Conservation (phyloP, 2,888 invertebrate species). For the Aethes cnicana region DNA sequence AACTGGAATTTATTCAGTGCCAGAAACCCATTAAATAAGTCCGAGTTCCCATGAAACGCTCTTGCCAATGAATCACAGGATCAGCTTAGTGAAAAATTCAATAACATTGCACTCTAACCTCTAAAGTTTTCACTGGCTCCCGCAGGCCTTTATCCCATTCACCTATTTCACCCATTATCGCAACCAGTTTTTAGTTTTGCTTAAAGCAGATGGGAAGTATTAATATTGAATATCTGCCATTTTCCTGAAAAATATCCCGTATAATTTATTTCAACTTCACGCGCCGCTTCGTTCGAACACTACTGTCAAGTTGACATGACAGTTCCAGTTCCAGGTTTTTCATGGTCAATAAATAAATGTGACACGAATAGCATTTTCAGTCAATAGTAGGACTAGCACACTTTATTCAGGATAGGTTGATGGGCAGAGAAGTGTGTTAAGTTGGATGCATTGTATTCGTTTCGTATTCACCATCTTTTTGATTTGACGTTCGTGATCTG, state of each 20-base stretch:
- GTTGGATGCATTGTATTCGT: conserved; percentile 3
- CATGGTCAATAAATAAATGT: too few relatives aligned
- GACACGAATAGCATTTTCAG: too few relatives aligned
- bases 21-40: too few relatives aligned
- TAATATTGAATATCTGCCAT: neutral
- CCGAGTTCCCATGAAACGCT: too few relatives aligned
- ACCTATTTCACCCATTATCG: conserved; percentile 65
- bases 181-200: neutral
- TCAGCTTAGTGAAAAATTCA: conserved; percentile 1
- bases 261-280: conserved; percentile 1
- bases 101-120: conserved; percentile 56
- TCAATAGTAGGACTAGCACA: too few relatives aligned
- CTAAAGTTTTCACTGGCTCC: conserved; percentile 70
- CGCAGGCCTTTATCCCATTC: conserved; percentile 73
- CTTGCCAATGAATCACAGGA: neutral
- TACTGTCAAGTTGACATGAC: neutral
- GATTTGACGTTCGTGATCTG: neutral
- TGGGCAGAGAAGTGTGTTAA: neutral
- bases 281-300: neutral
- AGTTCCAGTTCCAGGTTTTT: neutral
- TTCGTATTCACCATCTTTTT: neutral
- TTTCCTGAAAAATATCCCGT: too few relatives aligned
- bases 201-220: neutral
- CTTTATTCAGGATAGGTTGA: too few relatives aligned
- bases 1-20: too few relatives aligned